Evolutionary conservation across 1,140 invertebrate species (phyloP).

Genomic region (Chlorops oryzae): DNA sequence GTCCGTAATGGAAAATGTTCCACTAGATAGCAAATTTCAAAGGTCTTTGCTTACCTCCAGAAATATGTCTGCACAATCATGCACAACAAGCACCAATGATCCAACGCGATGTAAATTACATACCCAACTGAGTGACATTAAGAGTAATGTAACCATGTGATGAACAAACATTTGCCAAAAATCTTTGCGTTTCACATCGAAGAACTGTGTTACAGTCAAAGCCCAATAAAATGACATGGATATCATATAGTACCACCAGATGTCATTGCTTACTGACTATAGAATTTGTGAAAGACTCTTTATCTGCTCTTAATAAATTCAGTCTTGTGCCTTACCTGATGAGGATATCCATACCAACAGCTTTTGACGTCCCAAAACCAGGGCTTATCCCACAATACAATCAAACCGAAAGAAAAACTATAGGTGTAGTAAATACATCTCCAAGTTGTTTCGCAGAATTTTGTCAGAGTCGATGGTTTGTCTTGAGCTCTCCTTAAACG

Average conservation of each 20-base stretch:
- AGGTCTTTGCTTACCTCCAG: conserved; percentile 65
- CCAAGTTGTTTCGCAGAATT: conserved; percentile 90
- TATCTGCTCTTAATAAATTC: no score
- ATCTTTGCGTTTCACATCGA: conserved; percentile 88
- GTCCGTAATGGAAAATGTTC: neutral
- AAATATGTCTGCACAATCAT: conserved; percentile 93
- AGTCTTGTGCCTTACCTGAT: conserved; percentile 51
- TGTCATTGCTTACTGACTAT: conserved; percentile 62
- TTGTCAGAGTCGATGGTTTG: conserved; percentile 81
- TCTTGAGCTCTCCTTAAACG: conserved; percentile 72
- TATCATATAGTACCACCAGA: conserved; percentile 96
- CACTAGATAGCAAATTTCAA: neutral
- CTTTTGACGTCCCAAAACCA: conserved; percentile 92
- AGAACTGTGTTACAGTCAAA: conserved; percentile 85
- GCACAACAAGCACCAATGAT: conserved; percentile 81
- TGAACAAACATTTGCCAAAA: conserved; percentile 99
- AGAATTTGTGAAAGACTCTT: no score
- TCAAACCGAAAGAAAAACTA: conserved; percentile 77
- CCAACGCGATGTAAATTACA: conserved; percentile 91
- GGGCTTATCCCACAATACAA: conserved; percentile 83
- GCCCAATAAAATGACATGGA: conserved; percentile 95
- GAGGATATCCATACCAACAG: conserved; percentile 78
- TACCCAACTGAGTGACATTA: conserved; percentile 90
- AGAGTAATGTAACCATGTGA: conserved; percentile 84
- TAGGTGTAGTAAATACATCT: conserved; percentile 79